These are phyloP conservation scores for Metopolophium dirhodum DNA, from an alignment of 1,140 invertebrate species.

Conservation along the genomic window DNA sequence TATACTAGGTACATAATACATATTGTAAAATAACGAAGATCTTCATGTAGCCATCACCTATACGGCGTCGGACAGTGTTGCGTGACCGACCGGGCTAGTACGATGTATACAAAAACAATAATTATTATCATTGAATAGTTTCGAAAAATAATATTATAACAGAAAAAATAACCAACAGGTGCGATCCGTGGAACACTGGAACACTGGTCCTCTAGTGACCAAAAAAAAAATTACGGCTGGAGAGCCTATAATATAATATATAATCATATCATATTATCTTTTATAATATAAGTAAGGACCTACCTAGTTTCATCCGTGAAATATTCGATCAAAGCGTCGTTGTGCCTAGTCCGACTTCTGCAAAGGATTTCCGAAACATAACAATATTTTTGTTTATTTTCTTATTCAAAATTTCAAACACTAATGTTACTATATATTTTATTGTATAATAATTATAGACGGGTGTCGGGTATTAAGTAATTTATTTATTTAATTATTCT, in stretches of 20 bases:
- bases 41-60: background rate
- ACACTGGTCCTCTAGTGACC: background rate
- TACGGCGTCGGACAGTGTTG: background rate
- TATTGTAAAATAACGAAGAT: background rate
- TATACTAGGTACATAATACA: no score
- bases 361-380: background rate
- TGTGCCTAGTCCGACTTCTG: background rate
- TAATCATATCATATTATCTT: background rate
- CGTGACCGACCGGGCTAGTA: background rate
- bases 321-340: background rate
- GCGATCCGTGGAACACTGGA: background rate
- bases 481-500: no score
- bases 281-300: background rate
- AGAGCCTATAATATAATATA: background rate
- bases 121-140: background rate
- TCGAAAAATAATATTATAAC: background rate
- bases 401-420: background rate
- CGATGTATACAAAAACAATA: background rate
- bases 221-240: background rate
- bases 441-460: no score
- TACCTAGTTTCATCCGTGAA: background rate
- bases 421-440: no score
- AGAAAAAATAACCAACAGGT: background rate
- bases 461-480: no score
- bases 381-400: background rate